Conservation (phyloP, 2,113 vertebrate species). For the Mastomys natalensis region DNA sequence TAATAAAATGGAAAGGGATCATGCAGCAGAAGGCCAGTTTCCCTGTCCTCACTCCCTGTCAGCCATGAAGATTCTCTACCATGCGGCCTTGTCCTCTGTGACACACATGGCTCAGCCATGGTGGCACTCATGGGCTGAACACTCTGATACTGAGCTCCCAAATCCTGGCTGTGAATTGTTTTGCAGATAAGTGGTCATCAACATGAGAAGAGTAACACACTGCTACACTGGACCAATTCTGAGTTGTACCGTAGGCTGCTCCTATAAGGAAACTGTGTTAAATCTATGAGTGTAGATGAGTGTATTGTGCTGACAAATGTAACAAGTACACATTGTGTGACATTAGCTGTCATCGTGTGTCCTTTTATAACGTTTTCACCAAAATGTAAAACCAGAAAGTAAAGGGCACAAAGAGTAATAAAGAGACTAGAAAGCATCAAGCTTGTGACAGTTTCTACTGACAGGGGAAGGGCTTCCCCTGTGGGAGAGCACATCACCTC, state of each 20-base stretch:
- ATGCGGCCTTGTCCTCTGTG: too few species aligned
- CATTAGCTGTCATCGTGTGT: not conserved
- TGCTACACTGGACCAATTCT: constrained; percentile 12
- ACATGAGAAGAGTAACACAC: not conserved
- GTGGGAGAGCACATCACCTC: constrained; percentile 26
- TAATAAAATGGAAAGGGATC: not conserved
- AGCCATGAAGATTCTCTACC: not conserved
- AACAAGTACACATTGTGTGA: not conserved
- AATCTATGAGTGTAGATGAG: not conserved
- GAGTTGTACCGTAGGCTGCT: constrained; percentile 4
- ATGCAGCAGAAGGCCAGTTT: not conserved
- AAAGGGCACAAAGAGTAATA: not conserved
- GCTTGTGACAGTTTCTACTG: not conserved
- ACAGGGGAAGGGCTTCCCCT: not conserved
- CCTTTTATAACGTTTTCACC: not conserved
- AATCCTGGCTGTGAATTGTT: not conserved
- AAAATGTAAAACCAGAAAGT: constrained; percentile 55
- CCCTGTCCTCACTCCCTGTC: not conserved
- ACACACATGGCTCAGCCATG: not conserved
- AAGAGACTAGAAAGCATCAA: not conserved
- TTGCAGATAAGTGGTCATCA: not conserved
- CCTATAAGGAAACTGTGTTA: not conserved
- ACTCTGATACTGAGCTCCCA: not conserved
- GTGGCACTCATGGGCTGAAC: not conserved
- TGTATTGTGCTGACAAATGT: not conserved